Evolutionary conservation across 2,113 vertebrate genomes (phyloP).

Genomic region (Fulica atra): DNA sequence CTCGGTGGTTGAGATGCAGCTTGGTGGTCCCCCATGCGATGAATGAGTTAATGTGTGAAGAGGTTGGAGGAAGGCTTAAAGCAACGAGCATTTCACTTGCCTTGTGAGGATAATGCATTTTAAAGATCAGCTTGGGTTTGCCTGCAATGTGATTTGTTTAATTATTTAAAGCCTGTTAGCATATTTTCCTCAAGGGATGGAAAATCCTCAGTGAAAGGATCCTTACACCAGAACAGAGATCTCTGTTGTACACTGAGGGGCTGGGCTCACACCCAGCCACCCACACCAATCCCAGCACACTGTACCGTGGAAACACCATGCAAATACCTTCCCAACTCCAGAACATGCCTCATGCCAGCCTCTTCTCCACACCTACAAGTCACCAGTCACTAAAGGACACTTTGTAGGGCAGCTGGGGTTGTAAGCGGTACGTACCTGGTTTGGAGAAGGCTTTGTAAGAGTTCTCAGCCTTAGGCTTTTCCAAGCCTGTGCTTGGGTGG

Average conservation of each 20-base stretch:
- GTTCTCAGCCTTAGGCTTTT: background rate
- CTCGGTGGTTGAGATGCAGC: background rate
- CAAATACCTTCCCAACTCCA: background rate
- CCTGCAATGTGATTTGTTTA: conserved; percentile 32
- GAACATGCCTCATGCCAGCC: background rate
- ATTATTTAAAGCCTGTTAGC: conserved; percentile 50
- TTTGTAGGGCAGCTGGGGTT: background rate
- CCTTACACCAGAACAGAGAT: conserved; percentile 1
- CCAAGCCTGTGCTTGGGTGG: background rate
- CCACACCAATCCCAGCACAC: accelerated
- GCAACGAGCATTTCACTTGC: background rate
- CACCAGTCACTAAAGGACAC: background rate
- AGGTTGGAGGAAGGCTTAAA: background rate
- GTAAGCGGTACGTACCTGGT: background rate
- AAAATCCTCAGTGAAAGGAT: background rate
- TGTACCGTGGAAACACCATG: background rate
- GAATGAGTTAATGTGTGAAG: conserved; percentile 20
- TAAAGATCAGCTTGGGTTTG: conserved; percentile 19
- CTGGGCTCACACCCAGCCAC: background rate
- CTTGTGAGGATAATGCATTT: conserved; percentile 30
- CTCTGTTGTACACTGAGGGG: background rate
- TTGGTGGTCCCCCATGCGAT: conserved; percentile 15
- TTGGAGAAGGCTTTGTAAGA: background rate
- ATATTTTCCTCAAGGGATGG: conserved; percentile 34
- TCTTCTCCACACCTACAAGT: background rate